phyloP scores from a whole-genome alignment of 1,140 invertebrate genomes.

The Drosophila nannoptera region DNA sequence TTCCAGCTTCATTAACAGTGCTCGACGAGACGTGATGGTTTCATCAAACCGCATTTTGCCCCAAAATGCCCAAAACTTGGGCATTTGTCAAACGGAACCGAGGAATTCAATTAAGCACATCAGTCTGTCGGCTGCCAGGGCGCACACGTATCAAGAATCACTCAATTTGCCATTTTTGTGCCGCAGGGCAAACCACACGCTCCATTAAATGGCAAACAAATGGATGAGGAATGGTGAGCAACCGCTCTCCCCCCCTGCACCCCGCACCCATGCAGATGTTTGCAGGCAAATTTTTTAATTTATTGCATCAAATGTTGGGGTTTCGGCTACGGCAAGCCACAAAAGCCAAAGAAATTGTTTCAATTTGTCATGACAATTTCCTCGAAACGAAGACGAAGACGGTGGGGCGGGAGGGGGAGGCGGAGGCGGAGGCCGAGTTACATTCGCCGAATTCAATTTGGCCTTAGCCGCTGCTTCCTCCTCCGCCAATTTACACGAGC shows the following conservation, averaged over 20 bases:
- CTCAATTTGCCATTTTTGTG: conserved; percentile 61
- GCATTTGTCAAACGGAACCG: conserved; percentile 46
- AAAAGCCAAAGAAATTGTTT: conserved; percentile 77
- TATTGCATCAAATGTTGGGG: conserved; percentile 70
- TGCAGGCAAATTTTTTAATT: conserved; percentile 74
- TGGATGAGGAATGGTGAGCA: conserved; percentile 48
- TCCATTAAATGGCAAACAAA: conserved; percentile 72
- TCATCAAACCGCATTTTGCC: conserved; percentile 20
- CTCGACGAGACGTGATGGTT: conserved; percentile 9
- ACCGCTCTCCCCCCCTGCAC: not conserved
- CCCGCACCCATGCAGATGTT: conserved; percentile 22
- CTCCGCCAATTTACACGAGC: conserved; percentile 54
- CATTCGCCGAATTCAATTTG: conserved; percentile 68
- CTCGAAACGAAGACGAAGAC: conserved; percentile 67
- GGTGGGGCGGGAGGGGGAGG: too few relatives aligned
- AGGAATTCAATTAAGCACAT: conserved; percentile 61
- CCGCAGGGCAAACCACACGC: conserved; percentile 44
- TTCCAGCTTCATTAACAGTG: not conserved
- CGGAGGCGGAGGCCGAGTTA: too few relatives aligned
- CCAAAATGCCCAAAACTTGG: conserved; percentile 26
- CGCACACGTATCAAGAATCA: conserved; percentile 57
- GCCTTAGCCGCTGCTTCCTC: conserved; percentile 61
- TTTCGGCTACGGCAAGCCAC: conserved; percentile 57
- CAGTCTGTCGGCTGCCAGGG: conserved; percentile 17
- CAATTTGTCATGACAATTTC: conserved; percentile 77